These are phyloP conservation scores for Forbesichthys agassizii DNA, from an alignment of 2,113 vertebrate species.

Conservation along the genomic window DNA sequence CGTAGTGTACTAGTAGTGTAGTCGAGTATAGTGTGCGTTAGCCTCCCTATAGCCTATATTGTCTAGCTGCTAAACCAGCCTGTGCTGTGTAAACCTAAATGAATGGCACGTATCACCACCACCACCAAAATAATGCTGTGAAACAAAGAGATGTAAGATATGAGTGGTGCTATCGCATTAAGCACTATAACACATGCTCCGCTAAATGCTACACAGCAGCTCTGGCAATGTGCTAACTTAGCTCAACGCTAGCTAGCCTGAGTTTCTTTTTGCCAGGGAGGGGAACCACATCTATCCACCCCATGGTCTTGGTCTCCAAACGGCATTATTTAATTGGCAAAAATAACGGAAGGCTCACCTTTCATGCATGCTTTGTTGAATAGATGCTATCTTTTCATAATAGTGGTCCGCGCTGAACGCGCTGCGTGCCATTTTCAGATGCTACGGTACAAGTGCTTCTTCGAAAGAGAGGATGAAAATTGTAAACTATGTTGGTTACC, in stretches of 20 bases:
- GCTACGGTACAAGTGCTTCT: not conserved
- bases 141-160: not conserved
- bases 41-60: not conserved
- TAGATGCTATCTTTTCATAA: constrained; percentile 59
- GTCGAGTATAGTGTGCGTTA: not conserved
- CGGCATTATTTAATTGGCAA: constrained; percentile 7
- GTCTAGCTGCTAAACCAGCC: not conserved
- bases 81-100: not conserved
- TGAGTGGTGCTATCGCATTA: no score
- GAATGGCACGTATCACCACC: not conserved
- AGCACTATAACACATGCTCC: not conserved
- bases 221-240: not conserved
- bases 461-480: not conserved
- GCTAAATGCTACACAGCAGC: not conserved
- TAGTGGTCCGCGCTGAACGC: constrained; percentile 56
- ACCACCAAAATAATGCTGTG: not conserved
- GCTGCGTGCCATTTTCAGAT: constrained; percentile 34
- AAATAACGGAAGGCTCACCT: constrained; percentile 45
- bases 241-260: not conserved
- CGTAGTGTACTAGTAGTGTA: no score
- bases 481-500: constrained; percentile 73
- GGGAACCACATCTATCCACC: constrained; percentile 3
- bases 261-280: not conserved
- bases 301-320: constrained; percentile 26
- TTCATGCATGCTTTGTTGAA: constrained; percentile 63